Conservation (phyloP, 2,888 invertebrate species). For the Ormyrus rosae region DNA sequence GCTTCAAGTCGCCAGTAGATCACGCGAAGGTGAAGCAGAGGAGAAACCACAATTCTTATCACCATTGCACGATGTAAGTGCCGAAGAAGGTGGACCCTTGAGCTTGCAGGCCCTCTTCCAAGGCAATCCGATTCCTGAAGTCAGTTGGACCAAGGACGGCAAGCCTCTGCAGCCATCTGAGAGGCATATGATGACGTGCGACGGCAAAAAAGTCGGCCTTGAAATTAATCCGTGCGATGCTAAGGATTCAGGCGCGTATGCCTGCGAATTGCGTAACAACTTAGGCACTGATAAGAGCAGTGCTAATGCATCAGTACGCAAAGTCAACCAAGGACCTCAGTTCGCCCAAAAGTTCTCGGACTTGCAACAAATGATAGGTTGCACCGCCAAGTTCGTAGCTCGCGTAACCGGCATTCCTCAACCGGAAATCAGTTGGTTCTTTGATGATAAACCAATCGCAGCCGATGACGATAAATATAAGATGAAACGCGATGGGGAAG, state of each 20-base stretch:
- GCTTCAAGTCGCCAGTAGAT: constrained; percentile 82
- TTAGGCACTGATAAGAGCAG: constrained; percentile 85
- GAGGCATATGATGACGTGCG: constrained; percentile 85
- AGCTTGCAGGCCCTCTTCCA: constrained; percentile 83
- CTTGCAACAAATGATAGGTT: constrained; percentile 84
- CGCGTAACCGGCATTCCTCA: constrained; percentile 88
- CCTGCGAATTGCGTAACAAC: constrained; percentile 86
- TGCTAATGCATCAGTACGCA: constrained; percentile 85
- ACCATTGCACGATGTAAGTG: constrained; percentile 84
- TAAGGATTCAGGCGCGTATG: constrained; percentile 87
- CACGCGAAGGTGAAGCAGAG: constrained; percentile 82
- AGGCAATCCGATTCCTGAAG: constrained; percentile 90
- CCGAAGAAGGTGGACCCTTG: constrained; percentile 90
- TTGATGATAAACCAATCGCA: constrained; percentile 85
- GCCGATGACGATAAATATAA: constrained; percentile 84
- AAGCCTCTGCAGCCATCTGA: constrained; percentile 81
- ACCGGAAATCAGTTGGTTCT: constrained; percentile 92
- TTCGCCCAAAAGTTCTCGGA: constrained; percentile 87
- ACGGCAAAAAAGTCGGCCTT: constrained; percentile 88
- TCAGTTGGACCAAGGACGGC: constrained; percentile 88
- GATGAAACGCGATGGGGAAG: constrained; percentile 87
- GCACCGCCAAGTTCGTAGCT: constrained; percentile 90
- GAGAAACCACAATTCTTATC: constrained; percentile 87
- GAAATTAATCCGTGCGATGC: constrained; percentile 84
- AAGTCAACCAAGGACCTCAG: constrained; percentile 87